Conservation (phyloP, 2,888 invertebrate species). For the Ferdinandea cuprea region DNA sequence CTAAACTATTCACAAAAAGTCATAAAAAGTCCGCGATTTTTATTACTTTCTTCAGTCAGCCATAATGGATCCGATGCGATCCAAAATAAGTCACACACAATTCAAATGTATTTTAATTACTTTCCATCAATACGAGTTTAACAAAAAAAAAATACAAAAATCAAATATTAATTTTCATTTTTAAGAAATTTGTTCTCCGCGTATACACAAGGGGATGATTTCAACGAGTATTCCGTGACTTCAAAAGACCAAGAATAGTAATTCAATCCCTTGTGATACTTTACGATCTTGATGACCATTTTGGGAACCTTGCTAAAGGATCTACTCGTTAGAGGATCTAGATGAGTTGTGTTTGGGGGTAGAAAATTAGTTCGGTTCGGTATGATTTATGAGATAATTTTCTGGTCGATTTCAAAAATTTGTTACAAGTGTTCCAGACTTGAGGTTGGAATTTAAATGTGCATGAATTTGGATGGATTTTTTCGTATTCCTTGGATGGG, state of each 20-base stretch:
- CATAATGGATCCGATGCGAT: constrained; percentile 29
- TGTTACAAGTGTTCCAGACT: constrained; percentile 57
- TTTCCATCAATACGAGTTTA: constrained; percentile 41
- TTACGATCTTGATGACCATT: constrained; percentile 70
- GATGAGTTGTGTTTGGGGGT: constrained; percentile 19
- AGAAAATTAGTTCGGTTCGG: constrained; percentile 15
- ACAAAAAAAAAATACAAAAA: not conserved
- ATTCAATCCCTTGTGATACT: constrained; percentile 68
- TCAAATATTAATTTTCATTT: constrained; percentile 58
- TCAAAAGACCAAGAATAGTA: constrained; percentile 21
- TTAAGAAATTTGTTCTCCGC: constrained; percentile 6
- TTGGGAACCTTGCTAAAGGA: constrained; percentile 59
- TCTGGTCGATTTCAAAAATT: constrained; percentile 71
- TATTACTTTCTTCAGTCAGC: constrained; percentile 54
- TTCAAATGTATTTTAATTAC: constrained; percentile 61
- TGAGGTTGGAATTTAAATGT: not conserved
- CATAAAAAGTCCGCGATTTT: constrained; percentile 71
- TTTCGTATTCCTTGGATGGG: not conserved
- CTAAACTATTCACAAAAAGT: constrained; percentile 45
- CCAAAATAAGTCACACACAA: constrained; percentile 36
- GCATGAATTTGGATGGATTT: constrained; percentile 11
- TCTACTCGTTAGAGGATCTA: constrained; percentile 25
- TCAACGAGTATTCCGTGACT: constrained; percentile 10
- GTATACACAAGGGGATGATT: constrained; percentile 42
- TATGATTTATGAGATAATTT: constrained; percentile 74